phyloP scores from a whole-genome alignment of 2,113 vertebrate species.

The Oriolus oriolus region DNA sequence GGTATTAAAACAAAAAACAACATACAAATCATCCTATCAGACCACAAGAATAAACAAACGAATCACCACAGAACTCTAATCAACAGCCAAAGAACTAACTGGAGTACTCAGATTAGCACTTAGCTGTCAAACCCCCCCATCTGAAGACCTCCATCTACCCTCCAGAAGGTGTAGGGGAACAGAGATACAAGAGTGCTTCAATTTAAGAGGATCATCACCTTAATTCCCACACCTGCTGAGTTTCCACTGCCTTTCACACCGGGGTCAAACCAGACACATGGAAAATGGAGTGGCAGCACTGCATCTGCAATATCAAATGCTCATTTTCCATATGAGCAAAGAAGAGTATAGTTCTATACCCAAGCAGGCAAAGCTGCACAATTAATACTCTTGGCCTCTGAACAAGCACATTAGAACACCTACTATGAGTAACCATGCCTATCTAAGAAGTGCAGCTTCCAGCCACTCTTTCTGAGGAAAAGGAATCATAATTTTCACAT shows the following conservation, averaged over 20 bases:
- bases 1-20: background rate
- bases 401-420: background rate
- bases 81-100: slow-evolving; percentile 61
- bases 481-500: background rate
- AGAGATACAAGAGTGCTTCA: background rate
- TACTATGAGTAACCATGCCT: background rate
- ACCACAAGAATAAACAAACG: background rate
- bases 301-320: background rate
- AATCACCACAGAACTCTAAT: slow-evolving; percentile 69
- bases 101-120: slow-evolving; percentile 39
- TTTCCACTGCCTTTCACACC: background rate
- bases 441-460: background rate
- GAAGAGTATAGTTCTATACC: background rate
- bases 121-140: slow-evolving; percentile 51
- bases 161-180: background rate
- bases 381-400: background rate
- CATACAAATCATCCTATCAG: background rate
- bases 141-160: background rate
- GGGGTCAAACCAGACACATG: background rate
- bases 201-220: background rate
- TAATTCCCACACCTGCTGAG: background rate
- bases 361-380: background rate
- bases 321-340: background rate
- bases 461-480: background rate
- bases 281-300: background rate